phyloP scores from a whole-genome alignment of 2,797 vertebrate species.

The Loris lydekkerianus region DNA sequence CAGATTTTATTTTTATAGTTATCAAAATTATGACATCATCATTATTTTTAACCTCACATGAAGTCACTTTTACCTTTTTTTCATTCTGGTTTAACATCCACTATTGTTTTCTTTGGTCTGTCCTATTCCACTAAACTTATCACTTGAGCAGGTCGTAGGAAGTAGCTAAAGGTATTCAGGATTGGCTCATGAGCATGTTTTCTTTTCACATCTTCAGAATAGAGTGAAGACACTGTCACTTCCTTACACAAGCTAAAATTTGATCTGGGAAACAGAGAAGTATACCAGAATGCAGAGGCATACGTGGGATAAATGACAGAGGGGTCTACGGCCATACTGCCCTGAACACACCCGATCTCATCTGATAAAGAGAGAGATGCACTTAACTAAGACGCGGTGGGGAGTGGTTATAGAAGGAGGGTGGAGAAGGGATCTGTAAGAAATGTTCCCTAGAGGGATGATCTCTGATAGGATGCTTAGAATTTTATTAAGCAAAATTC shows the following conservation, averaged over 20 bases:
- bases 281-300: background rate
- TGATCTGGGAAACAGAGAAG: background rate
- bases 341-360: too few relatives aligned
- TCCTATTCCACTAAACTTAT: background rate
- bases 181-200: background rate
- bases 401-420: background rate
- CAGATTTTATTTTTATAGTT: conserved; percentile 34
- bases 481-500: conserved; percentile 53
- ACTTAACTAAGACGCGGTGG: background rate
- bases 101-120: background rate
- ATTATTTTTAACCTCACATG: conserved; percentile 8
- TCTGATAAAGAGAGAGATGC: background rate
- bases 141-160: background rate
- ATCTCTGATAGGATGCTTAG: background rate
- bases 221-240: background rate
- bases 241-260: conserved; percentile 12
- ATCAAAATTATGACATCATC: background rate
- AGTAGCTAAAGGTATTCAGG: background rate
- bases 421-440: background rate
- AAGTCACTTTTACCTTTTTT: background rate
- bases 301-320: background rate
- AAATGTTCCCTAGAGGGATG: background rate
- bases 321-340: too few relatives aligned
- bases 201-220: conserved; percentile 15
- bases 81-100: background rate